phyloP scores from a whole-genome alignment of 2,113 vertebrate species.

The Syrrhaptes paradoxus region DNA sequence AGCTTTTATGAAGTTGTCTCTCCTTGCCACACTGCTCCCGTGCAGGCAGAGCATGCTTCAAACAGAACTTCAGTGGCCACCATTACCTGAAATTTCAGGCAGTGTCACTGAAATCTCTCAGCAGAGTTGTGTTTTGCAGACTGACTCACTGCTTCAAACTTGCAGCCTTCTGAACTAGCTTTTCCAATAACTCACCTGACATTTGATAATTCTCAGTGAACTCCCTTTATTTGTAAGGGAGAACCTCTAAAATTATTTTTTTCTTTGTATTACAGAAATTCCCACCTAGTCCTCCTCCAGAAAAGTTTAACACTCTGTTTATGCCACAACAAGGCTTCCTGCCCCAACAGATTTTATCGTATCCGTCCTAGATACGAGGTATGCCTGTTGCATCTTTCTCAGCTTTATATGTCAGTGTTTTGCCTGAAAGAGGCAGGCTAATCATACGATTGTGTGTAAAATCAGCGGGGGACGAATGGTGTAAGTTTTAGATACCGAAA shows the following conservation, averaged over 20 bases:
- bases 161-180: background rate
- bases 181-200: background rate
- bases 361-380: background rate
- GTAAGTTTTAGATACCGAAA: background rate
- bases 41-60: background rate
- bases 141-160: background rate
- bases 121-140: background rate
- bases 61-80: background rate
- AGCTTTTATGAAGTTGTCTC: background rate
- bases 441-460: background rate
- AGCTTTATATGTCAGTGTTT: background rate
- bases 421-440: background rate
- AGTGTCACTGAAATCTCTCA: background rate
- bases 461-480: background rate
- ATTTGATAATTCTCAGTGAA: background rate
- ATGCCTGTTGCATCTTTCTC: background rate
- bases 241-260: background rate
- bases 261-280: background rate
- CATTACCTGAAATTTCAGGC: background rate
- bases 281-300: background rate
- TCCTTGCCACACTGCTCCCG: background rate
- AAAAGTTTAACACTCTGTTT: background rate
- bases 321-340: background rate
- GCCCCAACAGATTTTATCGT: background rate
- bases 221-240: background rate